A percentile compares a stretch with the other conserved stretches of the same genome.
Evolutionary conservation across 2,113 vertebrate species (phyloP).

Genomic region (Ailurus styani): DNA sequence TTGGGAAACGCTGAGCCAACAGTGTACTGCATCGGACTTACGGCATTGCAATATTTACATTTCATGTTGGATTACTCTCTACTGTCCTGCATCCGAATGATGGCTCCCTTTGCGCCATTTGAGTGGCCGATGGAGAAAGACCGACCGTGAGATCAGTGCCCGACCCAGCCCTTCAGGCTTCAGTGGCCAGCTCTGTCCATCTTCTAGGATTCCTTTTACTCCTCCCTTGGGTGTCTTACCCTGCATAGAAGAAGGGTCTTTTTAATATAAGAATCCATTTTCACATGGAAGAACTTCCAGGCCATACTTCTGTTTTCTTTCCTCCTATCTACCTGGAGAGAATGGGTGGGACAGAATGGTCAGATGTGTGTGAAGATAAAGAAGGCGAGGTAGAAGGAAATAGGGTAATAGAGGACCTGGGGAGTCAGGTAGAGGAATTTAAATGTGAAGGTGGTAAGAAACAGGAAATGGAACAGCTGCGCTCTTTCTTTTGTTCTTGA

Average conservation of each 20-base stretch:
- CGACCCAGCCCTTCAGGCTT: neutral
- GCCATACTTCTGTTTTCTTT: neutral
- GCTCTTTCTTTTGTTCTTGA: neutral
- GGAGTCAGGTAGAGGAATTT: neutral
- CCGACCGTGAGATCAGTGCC: neutral
- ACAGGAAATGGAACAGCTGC: neutral
- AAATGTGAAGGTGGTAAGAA: neutral
- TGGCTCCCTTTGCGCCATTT: rapidly evolving
- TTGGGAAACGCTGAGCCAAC: neutral
- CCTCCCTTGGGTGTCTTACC: neutral
- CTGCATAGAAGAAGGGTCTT: neutral
- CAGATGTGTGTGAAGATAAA: neutral
- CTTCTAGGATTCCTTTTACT: neutral
- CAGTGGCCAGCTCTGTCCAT: neutral
- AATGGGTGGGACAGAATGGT: neutral
- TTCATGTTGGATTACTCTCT: neutral
- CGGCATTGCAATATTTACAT: neutral
- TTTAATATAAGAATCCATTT: neutral
- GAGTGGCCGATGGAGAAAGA: neutral
- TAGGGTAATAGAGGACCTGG: neutral
- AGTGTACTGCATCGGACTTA: neutral
- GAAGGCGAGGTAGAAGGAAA: neutral
- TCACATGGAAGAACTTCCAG: neutral
- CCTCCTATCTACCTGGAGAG: neutral
- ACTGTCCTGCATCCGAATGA: neutral